These are phyloP conservation scores for Drosophila suboccidentalis DNA, from an alignment of 2,888 invertebrate genomes.

Conservation along the genomic window DNA sequence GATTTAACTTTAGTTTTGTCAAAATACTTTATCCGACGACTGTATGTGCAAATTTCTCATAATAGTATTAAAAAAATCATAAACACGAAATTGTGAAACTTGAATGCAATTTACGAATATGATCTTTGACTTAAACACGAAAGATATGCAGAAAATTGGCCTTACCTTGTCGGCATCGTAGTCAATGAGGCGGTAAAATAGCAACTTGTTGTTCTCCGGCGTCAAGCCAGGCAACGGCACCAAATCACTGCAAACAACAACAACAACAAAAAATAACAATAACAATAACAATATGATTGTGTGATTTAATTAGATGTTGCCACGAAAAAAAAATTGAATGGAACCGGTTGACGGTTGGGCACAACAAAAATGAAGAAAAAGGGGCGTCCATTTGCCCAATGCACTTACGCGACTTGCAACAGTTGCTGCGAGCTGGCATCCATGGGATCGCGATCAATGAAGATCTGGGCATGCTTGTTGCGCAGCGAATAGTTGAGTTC, in stretches of 20 bases:
- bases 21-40: too few relatives aligned
- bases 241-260: slow-evolving; percentile 88
- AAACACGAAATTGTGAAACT: slow-evolving; percentile 1
- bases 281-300: slow-evolving; percentile 3
- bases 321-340: not conserved
- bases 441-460: slow-evolving; percentile 86
- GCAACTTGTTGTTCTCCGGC: slow-evolving; percentile 89
- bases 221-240: slow-evolving; percentile 89
- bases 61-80: too few relatives aligned
- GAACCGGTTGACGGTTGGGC: slow-evolving; percentile 31
- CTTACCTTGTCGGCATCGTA: slow-evolving; percentile 87
- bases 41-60: too few relatives aligned
- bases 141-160: not conserved
- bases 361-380: not conserved
- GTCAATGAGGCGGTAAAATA: slow-evolving; percentile 89
- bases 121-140: not conserved
- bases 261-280: slow-evolving; percentile 46
- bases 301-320: slow-evolving; percentile 24
- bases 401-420: slow-evolving; percentile 83
- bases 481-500: slow-evolving; percentile 86
- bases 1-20: too few relatives aligned
- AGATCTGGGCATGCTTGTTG: slow-evolving; percentile 87
- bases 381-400: slow-evolving; percentile 2
- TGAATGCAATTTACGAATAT: not conserved
- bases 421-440: slow-evolving; percentile 80